Evolutionary conservation across 2,113 vertebrate genomes (phyloP), one percentile per base, ranked within the genome.

Genomic region (Megaleporinus macrocephalus): DNA sequence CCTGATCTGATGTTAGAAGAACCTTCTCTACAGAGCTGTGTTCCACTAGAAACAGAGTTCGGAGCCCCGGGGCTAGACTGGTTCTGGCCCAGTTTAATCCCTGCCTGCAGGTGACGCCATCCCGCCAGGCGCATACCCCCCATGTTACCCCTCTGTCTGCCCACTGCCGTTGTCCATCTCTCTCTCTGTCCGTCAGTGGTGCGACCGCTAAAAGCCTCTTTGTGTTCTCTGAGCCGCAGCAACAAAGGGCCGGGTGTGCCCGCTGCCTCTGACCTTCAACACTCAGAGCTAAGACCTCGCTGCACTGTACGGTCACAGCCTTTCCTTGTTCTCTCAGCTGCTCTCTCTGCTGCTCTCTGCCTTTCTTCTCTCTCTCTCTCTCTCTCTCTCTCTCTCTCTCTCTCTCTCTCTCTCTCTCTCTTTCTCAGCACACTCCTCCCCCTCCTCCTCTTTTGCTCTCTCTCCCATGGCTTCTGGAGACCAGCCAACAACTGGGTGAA

Each of bases 231-330:
- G 44, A 26, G 70, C 27, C 70, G 41, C 44, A 51, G 79, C 79
- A 73, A 80, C 79, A 80, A 80, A 80, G 70, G 72, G 79, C 69
- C 79, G 79, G 79, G 79, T 73, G 59, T 80, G 59, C 57, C 77
- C 59, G n/a, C 41, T 65, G 70, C 70, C 79, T 73, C 79, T 73
- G 79, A 51, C 79, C 79, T 80, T 73, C 79, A 73, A 63, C 59
- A 73, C 79, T 63, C 79, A 63, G 27, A 44, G 70, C 27, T 80
- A 59, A 80, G 79, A 73, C 59, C 70, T 76, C 80, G 4, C 72
- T 47, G 49, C 71, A 61, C 72, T 57, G 71, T 66, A 41, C 10
- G 29, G 29, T 57, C 72, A 66, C 71, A 75, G 63, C 74, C 73
- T 55, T 70, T 44, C 26, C 33, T 76, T 68, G 79, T 73, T 85